Percentiles rank a stretch among this genome's conserved stretches.
Evolutionary conservation across 2,888 invertebrate genomes (phyloP).

Genomic region (Thera obeliscata): DNA sequence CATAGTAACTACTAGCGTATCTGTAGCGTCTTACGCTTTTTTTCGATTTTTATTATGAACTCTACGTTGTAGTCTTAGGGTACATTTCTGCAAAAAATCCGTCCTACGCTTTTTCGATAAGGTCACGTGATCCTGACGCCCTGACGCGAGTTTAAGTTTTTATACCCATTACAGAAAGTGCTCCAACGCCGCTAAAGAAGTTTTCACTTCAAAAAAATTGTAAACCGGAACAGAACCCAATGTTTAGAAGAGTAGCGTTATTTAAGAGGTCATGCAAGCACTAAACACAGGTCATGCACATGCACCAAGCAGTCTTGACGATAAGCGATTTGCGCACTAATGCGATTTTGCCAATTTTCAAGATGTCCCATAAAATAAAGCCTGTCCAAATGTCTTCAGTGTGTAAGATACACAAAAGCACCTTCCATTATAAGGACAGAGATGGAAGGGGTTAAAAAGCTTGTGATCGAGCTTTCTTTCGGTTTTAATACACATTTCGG

Average conservation of each 20-base stretch:
- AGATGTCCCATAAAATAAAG: slow-evolving; percentile 6
- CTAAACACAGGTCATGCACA: slow-evolving; percentile 45
- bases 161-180: too few relatives aligned
- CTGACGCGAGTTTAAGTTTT: too few relatives aligned
- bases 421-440: background rate
- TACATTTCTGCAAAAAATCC: too few relatives aligned
- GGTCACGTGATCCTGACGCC: too few relatives aligned
- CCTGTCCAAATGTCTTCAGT: background rate
- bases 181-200: too few relatives aligned
- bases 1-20: too few relatives aligned
- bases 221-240: slow-evolving; percentile 15
- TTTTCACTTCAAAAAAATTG: too few relatives aligned
- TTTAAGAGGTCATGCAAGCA: slow-evolving; percentile 43
- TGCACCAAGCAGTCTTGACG: slow-evolving; percentile 33
- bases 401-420: background rate
- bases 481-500: background rate
- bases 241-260: slow-evolving; percentile 25
- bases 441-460: background rate
- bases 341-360: background rate
- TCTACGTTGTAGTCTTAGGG: too few relatives aligned
- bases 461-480: background rate
- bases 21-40: too few relatives aligned
- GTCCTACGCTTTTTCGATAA: too few relatives aligned
- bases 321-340: slow-evolving; percentile 22
- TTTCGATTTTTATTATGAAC: too few relatives aligned